Evolutionary conservation across 2,113 vertebrate species (phyloP), one percentile per base, ranked within the genome.

Genomic region (Abramis brama): DNA sequence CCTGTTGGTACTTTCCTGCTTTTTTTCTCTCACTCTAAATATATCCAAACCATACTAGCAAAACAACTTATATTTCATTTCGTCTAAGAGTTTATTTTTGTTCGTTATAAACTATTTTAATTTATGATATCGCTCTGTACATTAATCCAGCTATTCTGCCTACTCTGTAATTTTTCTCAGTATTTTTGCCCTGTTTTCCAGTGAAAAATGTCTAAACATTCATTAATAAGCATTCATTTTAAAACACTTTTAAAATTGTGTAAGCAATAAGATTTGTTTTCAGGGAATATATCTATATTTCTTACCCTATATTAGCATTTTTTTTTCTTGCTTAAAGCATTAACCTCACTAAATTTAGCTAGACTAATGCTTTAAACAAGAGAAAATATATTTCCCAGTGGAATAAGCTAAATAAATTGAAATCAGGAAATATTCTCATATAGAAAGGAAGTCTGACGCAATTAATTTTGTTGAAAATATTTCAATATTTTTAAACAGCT

Each of bases 61-160:
- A 76, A 80, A 68, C 21, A 68, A 59, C 57, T 68, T 13, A 81
- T 39, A 59, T 79, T 85, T 86, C 33, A 79, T 80, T 84, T 80
- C 33, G 12, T 17, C 12, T 50, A 43, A 82, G 62, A 62, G 52
- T 82, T 81, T 75, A 81, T 27, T 70, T 77, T 39, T 75, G 68
- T 6, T 66, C 5, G n/a, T 47, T 59, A 62, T 50, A 68, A 82
- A 79, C 11, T 75, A 15, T n/a, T 47, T 45, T 39, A 75, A 76
- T 76, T 27, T 33, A 79, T 76, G 74, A 78, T 55, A 80, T 9
- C 5, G 2, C 64, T 59, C n/a, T 80, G n/a, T 70, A 71, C 64
- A 52, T 55, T 27, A 75, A 30, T 85, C 33, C 52, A 33, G 10
- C 64, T 23, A 74, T 74, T 60, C 60, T 79, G 5, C 9, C 1